Percentiles rank a stretch among this genome's conserved stretches.
These are phyloP conservation scores for Eilema depressum DNA, from an alignment of 2,888 invertebrate genomes.

Conservation along the genomic window DNA sequence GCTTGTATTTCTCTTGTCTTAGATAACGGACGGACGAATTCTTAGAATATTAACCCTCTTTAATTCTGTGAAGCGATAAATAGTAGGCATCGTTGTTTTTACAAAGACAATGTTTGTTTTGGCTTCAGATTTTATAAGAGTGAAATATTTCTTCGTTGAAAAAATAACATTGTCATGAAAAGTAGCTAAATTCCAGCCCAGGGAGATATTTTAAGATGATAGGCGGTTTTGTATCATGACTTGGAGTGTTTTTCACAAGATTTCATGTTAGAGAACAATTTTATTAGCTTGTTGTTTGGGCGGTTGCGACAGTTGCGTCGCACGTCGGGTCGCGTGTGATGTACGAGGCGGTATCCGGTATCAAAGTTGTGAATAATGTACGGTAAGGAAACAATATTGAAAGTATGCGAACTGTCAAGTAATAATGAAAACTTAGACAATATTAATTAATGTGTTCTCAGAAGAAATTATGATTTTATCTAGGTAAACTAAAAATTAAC, in stretches of 20 bases:
- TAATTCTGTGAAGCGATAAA: slow-evolving; percentile 47
- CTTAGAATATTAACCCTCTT: slow-evolving; percentile 39
- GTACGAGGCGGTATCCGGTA: slow-evolving; percentile 9
- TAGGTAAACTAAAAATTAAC: no score
- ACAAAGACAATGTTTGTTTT: slow-evolving; percentile 46
- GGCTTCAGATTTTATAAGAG: slow-evolving; percentile 39
- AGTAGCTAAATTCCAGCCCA: slow-evolving; percentile 29
- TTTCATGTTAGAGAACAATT: slow-evolving; percentile 38
- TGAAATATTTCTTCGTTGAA: slow-evolving; percentile 32
- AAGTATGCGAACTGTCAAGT: not conserved
- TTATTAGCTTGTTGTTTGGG: slow-evolving; percentile 49
- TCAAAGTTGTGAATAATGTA: slow-evolving; percentile 1
- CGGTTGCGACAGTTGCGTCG: slow-evolving; percentile 13
- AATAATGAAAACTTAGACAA: not conserved
- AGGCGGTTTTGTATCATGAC: slow-evolving; percentile 33
- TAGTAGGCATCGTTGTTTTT: slow-evolving; percentile 48
- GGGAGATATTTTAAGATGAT: slow-evolving; percentile 42
- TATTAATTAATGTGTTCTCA: no score
- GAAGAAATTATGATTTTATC: no score
- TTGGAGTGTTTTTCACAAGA: slow-evolving; percentile 38
- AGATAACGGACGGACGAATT: slow-evolving; percentile 37
- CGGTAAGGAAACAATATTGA: not conserved
- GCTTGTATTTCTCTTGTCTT: slow-evolving; percentile 50
- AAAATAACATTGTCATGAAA: slow-evolving; percentile 41
- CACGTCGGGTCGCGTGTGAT: slow-evolving; percentile 21